phyloP scores from a whole-genome alignment of 2,797 vertebrate genomes.

The Phrynocephalus vlangalii region DNA sequence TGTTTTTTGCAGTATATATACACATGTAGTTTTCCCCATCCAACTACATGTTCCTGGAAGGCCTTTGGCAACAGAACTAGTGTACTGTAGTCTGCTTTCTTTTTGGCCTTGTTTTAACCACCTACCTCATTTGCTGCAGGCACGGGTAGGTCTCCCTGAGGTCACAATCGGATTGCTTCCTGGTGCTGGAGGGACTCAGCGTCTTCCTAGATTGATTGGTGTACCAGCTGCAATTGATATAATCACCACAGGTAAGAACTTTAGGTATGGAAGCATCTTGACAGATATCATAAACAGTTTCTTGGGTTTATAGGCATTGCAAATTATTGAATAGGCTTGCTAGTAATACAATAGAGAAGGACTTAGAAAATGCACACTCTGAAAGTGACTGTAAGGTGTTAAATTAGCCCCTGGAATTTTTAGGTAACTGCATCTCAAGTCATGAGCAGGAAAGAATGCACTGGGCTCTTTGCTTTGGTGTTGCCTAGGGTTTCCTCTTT shows the following conservation, averaged over 20 bases:
- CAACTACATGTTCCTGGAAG: neutral
- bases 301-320: neutral
- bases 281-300: neutral
- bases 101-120: neutral
- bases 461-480: too few species aligned
- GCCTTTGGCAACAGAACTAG: neutral
- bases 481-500: neutral
- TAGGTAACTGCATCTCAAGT: neutral
- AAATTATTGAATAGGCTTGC: neutral
- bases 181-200: constrained; percentile 88
- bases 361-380: neutral
- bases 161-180: constrained; percentile 91
- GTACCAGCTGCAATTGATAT: constrained; percentile 88
- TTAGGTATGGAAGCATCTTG: neutral
- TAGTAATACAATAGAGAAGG: neutral
- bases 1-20: neutral
- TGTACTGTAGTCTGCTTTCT: neutral
- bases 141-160: constrained; percentile 89
- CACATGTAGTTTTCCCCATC: neutral
- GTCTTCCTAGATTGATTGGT: constrained; percentile 90
- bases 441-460: neutral
- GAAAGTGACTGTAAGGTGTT: neutral
- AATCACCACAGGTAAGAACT: constrained; percentile 87
- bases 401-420: neutral
- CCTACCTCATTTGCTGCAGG: constrained; percentile 73